Conservation (phyloP, 2,113 vertebrate species). For the Microcebus jonahi region DNA sequence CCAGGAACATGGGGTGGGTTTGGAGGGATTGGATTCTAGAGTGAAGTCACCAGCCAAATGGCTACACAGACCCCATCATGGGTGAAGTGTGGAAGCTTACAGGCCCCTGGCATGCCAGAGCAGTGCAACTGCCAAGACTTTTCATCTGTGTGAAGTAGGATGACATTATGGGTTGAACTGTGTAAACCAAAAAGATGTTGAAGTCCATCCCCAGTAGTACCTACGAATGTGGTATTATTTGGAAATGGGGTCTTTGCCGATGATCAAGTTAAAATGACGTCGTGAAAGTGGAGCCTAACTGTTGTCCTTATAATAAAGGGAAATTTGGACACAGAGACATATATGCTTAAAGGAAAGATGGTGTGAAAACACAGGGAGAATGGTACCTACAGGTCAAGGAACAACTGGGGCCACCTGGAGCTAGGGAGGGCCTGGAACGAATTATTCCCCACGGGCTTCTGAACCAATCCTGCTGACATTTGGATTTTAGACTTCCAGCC, state of each 20-base stretch:
- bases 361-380: not conserved
- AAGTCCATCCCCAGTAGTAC: not conserved
- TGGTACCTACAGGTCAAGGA: not conserved
- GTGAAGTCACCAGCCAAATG: not conserved
- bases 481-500: not conserved
- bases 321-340: not conserved
- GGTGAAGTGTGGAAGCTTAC: not conserved
- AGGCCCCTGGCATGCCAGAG: not conserved
- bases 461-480: not conserved
- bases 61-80: too few relatives aligned
- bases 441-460: not conserved
- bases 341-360: not conserved
- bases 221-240: not conserved
- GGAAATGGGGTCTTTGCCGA: not conserved
- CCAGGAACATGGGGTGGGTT: not conserved
- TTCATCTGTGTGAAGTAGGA: not conserved
- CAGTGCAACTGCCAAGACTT: not conserved
- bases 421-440: too few relatives aligned
- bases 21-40: not conserved
- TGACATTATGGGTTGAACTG: not conserved
- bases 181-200: not conserved
- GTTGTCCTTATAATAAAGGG: not conserved
- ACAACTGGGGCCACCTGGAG: not conserved
- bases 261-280: not conserved
- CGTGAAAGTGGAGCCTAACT: not conserved